Conservation (phyloP, 2,797 vertebrate species). For the Morus bassanus region DNA sequence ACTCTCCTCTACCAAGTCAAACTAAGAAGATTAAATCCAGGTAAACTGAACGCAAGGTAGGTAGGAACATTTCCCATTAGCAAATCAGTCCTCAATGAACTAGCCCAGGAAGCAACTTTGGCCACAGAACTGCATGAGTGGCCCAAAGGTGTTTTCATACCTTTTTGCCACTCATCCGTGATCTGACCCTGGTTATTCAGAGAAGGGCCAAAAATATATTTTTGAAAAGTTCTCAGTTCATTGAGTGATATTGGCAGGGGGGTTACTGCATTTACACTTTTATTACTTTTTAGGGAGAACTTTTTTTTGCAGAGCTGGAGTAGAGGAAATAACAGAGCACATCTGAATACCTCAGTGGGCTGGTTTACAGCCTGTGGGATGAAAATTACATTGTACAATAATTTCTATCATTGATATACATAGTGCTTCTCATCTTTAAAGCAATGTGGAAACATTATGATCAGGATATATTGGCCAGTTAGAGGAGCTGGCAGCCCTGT, state of each 20-base stretch:
- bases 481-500: background rate
- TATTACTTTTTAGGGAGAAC: constrained; percentile 30
- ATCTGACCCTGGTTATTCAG: background rate
- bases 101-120: background rate
- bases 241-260: background rate
- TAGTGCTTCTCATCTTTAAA: background rate
- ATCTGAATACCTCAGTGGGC: constrained; percentile 20
- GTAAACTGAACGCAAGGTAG: background rate
- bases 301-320: constrained; percentile 12
- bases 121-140: background rate
- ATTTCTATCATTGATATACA: background rate
- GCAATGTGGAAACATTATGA: background rate
- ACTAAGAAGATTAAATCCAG: background rate
- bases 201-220: background rate
- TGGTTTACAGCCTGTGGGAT: constrained; percentile 37
- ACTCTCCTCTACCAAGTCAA: background rate
- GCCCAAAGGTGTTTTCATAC: background rate
- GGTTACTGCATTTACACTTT: constrained; percentile 29
- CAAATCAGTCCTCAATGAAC: background rate
- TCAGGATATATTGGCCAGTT: background rate
- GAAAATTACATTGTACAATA: background rate
- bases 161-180: background rate
- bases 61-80: background rate
- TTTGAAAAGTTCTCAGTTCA: background rate
- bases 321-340: constrained; percentile 44